Evolutionary conservation across 2,888 invertebrate species (phyloP).

Genomic region (Lottia scabra): DNA sequence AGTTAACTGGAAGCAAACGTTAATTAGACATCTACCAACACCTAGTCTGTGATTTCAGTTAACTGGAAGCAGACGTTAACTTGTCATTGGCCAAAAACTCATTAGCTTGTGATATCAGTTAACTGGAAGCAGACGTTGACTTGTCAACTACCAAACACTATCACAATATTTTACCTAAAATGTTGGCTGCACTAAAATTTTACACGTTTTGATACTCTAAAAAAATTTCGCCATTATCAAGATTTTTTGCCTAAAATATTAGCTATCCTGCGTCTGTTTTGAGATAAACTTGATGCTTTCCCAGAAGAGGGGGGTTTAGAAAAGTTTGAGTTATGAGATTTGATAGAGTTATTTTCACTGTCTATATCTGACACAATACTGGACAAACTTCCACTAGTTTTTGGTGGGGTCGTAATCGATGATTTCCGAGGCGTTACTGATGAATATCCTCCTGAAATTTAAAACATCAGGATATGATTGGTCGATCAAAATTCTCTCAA

Average conservation of each 20-base stretch:
- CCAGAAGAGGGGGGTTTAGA: conserved; percentile 12
- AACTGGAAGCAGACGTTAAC: too few relatives aligned
- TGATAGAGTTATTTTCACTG: background rate
- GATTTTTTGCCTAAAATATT: conserved; percentile 48
- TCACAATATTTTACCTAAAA: conserved; percentile 45
- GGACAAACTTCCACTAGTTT: conserved; percentile 19
- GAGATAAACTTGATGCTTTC: conserved; percentile 31
- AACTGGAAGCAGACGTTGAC: too few relatives aligned
- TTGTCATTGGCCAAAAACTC: too few relatives aligned
- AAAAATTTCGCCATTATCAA: conserved; percentile 32
- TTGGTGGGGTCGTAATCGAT: conserved; percentile 12
- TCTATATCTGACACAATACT: conserved; percentile 16
- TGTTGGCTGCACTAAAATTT: conserved; percentile 52
- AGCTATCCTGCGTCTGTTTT: conserved; percentile 52
- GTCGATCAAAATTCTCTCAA: too few relatives aligned
- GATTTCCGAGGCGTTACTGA: conserved; percentile 9
- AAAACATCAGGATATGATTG: background rate
- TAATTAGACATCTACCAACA: too few relatives aligned
- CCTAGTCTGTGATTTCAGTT: too few relatives aligned
- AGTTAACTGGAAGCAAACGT: too few relatives aligned
- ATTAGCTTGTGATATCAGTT: too few relatives aligned
- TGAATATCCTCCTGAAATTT: conserved; percentile 27
- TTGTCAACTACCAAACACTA: too few relatives aligned
- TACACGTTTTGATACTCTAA: too few relatives aligned
- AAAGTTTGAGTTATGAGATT: conserved; percentile 1